phyloP scores from a whole-genome alignment of 2,113 vertebrate genomes.

The Scomber scombrus region DNA sequence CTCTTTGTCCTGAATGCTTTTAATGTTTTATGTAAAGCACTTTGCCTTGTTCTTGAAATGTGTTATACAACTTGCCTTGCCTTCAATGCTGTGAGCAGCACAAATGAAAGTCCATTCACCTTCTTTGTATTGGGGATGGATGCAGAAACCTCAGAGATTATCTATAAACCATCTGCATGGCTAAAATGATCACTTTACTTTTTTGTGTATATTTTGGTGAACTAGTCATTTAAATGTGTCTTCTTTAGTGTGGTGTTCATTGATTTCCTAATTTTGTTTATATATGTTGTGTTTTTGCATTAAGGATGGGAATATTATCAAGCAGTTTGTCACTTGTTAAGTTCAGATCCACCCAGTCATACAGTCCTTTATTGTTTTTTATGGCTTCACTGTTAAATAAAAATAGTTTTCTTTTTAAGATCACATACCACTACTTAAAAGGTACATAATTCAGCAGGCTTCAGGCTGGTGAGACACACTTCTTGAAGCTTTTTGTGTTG shows the following conservation, averaged over 20 bases:
- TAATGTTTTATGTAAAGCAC: no score
- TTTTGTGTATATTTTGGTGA: background rate
- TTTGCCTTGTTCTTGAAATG: no score
- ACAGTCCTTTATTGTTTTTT: background rate
- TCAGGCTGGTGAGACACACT: background rate
- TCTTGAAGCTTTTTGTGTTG: background rate
- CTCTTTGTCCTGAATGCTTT: no score
- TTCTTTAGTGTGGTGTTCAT: background rate
- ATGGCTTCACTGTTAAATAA: background rate
- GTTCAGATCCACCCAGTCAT: background rate
- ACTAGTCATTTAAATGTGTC: background rate
- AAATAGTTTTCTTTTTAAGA: background rate
- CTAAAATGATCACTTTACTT: no score
- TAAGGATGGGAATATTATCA: no score
- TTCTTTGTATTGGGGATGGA: no score
- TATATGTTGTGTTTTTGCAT: background rate
- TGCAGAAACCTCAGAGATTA: no score
- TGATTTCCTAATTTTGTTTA: background rate
- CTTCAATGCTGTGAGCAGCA: no score
- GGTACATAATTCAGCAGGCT: background rate
- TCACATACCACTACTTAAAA: background rate
- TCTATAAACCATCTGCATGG: background rate
- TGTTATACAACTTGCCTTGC: no score
- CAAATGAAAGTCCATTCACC: no score
- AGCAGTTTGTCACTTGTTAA: background rate